These are phyloP conservation scores for Gouania willdenowi DNA, from an alignment of 2,797 vertebrate genomes.

Conservation along the genomic window DNA sequence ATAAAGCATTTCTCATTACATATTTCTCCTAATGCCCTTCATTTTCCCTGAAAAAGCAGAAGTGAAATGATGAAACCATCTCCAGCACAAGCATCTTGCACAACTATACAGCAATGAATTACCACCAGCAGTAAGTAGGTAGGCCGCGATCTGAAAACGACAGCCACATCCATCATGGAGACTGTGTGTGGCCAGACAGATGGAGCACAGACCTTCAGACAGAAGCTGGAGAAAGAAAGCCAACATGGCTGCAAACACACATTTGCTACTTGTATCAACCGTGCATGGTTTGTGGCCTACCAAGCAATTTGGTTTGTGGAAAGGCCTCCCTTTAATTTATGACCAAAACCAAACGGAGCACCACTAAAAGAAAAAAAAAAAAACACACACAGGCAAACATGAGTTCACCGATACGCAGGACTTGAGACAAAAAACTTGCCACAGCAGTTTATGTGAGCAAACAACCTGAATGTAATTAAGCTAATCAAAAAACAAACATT, in stretches of 20 bases:
- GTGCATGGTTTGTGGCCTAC: conserved; percentile 56
- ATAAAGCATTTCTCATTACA: not conserved
- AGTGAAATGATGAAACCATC: no score
- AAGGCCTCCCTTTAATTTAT: conserved; percentile 27
- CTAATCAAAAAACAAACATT: no score
- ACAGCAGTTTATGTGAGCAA: no score
- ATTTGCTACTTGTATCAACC: conserved; percentile 12
- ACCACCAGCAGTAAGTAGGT: conserved; percentile 10
- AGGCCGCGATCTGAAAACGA: conserved; percentile 17
- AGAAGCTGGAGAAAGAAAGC: conserved; percentile 50
- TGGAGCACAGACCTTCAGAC: conserved; percentile 45
- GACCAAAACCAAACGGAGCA: conserved; percentile 11
- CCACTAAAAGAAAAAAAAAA: conserved; percentile 13
- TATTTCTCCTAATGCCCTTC: not conserved
- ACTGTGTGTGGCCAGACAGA: conserved; percentile 39
- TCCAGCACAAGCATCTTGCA: conserved; percentile 2
- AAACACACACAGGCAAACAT: no score
- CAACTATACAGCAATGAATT: conserved; percentile 4
- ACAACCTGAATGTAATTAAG: no score
- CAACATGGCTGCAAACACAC: conserved; percentile 52
- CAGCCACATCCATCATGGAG: conserved; percentile 25
- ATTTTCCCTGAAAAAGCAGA: no score
- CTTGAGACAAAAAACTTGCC: no score
- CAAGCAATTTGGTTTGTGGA: conserved; percentile 54
- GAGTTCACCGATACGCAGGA: no score